phyloP scores from a whole-genome alignment of 2,797 vertebrate species.

The Schizopygopsis malacanthus region DNA sequence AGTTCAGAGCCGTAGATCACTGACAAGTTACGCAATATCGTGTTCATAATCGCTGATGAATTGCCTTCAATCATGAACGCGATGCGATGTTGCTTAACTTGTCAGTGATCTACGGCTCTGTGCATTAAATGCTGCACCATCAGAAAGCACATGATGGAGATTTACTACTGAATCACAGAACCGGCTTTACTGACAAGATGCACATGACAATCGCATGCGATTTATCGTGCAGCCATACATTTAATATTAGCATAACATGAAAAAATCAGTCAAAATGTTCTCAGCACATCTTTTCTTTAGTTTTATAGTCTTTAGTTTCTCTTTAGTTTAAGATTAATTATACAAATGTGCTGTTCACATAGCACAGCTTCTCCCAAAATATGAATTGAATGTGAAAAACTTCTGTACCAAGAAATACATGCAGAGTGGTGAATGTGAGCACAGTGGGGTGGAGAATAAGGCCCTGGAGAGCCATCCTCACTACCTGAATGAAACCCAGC shows the following conservation, averaged over 20 bases:
- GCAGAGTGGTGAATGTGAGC: slow-evolving; percentile 1
- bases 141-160: too few relatives aligned
- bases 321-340: neutral
- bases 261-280: neutral
- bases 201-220: too few relatives aligned
- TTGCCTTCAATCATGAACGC: too few relatives aligned
- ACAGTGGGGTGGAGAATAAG: slow-evolving; percentile 26
- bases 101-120: too few relatives aligned
- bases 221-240: neutral
- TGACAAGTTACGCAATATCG: too few relatives aligned
- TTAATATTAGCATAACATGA: neutral
- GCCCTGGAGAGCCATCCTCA: slow-evolving; percentile 54
- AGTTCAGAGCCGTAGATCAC: too few relatives aligned
- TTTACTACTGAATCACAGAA: too few relatives aligned
- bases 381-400: neutral
- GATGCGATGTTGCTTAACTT: too few relatives aligned
- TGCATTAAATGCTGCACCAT: too few relatives aligned
- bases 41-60: too few relatives aligned
- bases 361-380: too few relatives aligned
- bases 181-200: too few relatives aligned
- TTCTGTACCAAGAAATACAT: slow-evolving; percentile 3
- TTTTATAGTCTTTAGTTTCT: neutral
- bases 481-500: slow-evolving; percentile 63
- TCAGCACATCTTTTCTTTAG: neutral
- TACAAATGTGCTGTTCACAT: neutral